Percentiles rank a stretch among this genome's conserved stretches.
phyloP scores from a whole-genome alignment of 2,888 invertebrate genomes.

The Yponomeuta evonymella region DNA sequence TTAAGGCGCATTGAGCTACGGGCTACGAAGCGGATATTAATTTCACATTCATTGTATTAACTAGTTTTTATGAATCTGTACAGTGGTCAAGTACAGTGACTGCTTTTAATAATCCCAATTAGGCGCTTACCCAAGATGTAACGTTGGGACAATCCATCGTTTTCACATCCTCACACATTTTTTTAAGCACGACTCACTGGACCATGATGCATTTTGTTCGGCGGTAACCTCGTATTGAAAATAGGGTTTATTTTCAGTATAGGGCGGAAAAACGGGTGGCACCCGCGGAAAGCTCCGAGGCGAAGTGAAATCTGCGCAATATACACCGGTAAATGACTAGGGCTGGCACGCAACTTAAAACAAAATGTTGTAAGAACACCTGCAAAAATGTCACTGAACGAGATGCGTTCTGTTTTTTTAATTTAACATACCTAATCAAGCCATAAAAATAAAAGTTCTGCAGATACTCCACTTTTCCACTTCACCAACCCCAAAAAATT shows the following conservation, averaged over 20 bases:
- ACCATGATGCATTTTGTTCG: background rate
- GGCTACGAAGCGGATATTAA: background rate
- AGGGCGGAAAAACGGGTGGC: conserved; percentile 24
- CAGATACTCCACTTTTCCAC: too few relatives aligned
- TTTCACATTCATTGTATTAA: background rate
- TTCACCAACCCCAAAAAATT: too few relatives aligned
- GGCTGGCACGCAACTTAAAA: conserved; percentile 36
- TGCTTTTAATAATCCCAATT: background rate
- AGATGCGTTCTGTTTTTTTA: too few relatives aligned
- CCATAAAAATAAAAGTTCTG: too few relatives aligned
- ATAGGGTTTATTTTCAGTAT: background rate
- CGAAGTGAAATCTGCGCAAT: conserved; percentile 63
- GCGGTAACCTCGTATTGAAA: background rate
- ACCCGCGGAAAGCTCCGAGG: conserved; percentile 38
- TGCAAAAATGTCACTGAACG: too few relatives aligned
- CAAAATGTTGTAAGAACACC: too few relatives aligned
- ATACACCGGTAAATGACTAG: conserved; percentile 42
- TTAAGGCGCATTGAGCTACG: background rate
- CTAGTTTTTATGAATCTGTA: too few relatives aligned
- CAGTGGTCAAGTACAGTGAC: too few relatives aligned
- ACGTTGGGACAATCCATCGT: background rate
- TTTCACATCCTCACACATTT: background rate
- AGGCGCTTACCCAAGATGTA: background rate
- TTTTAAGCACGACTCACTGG: background rate
- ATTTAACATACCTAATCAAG: too few relatives aligned